Percentiles rank a stretch among this genome's conserved stretches.
Conservation (phyloP, 2,888 invertebrate genomes). For the Oxytorus armatus region DNA sequence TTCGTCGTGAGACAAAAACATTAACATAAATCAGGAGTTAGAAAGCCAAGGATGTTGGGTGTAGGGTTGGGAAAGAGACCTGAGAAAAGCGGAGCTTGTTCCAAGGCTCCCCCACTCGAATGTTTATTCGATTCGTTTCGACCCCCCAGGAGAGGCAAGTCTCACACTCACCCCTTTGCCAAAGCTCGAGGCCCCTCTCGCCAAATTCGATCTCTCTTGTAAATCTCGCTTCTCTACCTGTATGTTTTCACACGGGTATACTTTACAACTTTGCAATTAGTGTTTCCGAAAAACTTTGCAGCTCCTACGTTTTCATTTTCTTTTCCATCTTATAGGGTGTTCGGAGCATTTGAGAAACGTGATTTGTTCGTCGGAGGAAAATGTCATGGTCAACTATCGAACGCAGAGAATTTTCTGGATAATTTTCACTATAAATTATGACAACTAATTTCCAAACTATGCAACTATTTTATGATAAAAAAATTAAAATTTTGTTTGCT, state of each 20-base stretch:
- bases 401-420: not conserved
- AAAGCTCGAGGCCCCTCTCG: slow-evolving; percentile 63
- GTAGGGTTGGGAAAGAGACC: slow-evolving; percentile 72
- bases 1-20: slow-evolving; percentile 84
- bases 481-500: too few species aligned
- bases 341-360: not conserved
- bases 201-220: slow-evolving; percentile 50
- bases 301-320: not conserved
- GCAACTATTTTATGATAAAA: not conserved
- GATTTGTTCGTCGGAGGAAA: slow-evolving; percentile 1
- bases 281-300: slow-evolving; percentile 38
- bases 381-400: not conserved
- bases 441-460: not conserved
- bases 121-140: slow-evolving; percentile 83
- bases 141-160: slow-evolving; percentile 35
- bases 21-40: slow-evolving; percentile 83
- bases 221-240: slow-evolving; percentile 28
- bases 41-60: slow-evolving; percentile 69
- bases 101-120: slow-evolving; percentile 68
- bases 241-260: slow-evolving; percentile 15
- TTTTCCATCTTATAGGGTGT: too few species aligned
- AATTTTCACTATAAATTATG: slow-evolving; percentile 1
- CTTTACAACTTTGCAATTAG: slow-evolving; percentile 54
- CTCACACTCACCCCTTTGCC: slow-evolving; percentile 41
- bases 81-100: slow-evolving; percentile 71